Evolutionary conservation across 2,113 vertebrate species (phyloP).

Genomic region (Platanista minor): DNA sequence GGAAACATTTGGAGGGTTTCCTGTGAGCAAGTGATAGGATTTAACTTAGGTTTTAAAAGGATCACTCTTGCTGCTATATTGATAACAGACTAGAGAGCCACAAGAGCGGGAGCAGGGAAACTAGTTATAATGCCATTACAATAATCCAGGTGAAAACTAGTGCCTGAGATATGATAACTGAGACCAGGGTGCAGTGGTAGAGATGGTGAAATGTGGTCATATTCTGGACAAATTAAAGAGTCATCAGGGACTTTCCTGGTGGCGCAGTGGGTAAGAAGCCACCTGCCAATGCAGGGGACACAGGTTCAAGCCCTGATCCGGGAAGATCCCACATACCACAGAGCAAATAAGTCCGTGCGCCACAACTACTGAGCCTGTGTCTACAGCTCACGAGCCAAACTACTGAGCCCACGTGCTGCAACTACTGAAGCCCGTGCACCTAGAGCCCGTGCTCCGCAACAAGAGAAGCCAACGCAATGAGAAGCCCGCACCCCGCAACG

Average conservation of each 20-base stretch:
- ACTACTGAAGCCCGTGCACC: too few relatives aligned
- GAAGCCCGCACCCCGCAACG: too few relatives aligned
- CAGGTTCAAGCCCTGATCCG: not conserved
- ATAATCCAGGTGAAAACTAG: not conserved
- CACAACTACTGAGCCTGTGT: too few relatives aligned
- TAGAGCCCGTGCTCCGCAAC: too few relatives aligned
- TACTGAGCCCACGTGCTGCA: too few relatives aligned
- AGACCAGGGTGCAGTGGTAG: not conserved
- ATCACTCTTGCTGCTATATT: not conserved
- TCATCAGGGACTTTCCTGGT: not conserved
- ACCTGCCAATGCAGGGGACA: not conserved
- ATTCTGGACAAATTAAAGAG: not conserved
- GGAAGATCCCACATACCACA: rapidly evolving
- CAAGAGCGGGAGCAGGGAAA: not conserved
- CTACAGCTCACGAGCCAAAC: too few relatives aligned
- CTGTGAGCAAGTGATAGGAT: not conserved
- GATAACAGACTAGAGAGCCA: not conserved
- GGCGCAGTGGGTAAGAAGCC: not conserved
- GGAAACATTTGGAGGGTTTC: not conserved
- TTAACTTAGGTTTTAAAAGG: not conserved
- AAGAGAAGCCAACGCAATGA: too few relatives aligned
- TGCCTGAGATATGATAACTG: not conserved
- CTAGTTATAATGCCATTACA: not conserved
- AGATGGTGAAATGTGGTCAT: not conserved
- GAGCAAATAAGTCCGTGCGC: too few relatives aligned